Evolutionary conservation across 2,113 vertebrate species (phyloP), one percentile per base, ranked within the genome.

Genomic region (Mormoops blainvillei): DNA sequence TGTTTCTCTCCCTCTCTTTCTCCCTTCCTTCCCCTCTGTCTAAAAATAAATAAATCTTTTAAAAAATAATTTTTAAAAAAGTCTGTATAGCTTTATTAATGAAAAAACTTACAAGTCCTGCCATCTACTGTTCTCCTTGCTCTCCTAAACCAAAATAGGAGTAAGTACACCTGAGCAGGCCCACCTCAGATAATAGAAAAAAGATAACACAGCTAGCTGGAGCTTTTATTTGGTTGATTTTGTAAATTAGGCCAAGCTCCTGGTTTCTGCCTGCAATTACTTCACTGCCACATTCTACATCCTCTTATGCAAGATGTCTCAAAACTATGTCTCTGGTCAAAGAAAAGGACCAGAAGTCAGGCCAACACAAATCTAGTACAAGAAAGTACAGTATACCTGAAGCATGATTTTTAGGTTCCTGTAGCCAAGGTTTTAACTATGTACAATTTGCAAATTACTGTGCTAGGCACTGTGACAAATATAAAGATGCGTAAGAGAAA

Each of bases 211-310:
- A 41, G 43, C 24, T 74, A 91, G 58, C 56, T 36, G 1, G 73
- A 87, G 45, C n/a, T 95, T 89, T 90, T 70, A 95, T 81, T 95
- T 96, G 45, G 18, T 70, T 89, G 45, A 71, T 81, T 80, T 80
- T 94, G 38, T 28, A 96, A 86, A 94, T 41, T 33, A 92, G 70
- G n/a, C 20, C 45, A 77, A 89, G 45, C n/a, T 83, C 36, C 50
- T 93, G 24, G 48, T 65, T 90, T 91, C 63, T 63, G 31, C 36
- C 65, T 97, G 70, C 4, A 83, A 45, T 90, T 85, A 38, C 70
- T 95, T 94, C 82, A 88, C 56, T 95, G 89, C 31, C 74, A 76
- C 24, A 94, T 84, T 84, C 52, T 96, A 50, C 48, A 85, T 85
- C 38, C 38, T 81, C 38, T 7, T 48, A 54, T 85, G 50, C 50